Conservation (phyloP, 1,140 invertebrate species). For the Rhagoletis pomonella region DNA sequence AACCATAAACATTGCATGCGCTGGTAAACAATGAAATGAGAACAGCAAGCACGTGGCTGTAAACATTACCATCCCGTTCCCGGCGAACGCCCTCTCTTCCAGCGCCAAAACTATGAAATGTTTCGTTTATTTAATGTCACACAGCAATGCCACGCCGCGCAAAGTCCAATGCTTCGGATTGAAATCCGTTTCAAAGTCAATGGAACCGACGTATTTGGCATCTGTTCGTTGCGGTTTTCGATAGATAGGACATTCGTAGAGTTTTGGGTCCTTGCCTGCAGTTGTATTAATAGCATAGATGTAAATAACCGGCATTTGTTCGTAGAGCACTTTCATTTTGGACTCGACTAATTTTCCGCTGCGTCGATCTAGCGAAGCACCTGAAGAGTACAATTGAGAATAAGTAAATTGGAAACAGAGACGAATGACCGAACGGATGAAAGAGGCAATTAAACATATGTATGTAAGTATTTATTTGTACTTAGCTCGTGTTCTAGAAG, state of each 20-base stretch:
- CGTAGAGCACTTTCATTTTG: slow-evolving; percentile 92
- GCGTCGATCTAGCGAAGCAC: slow-evolving; percentile 92
- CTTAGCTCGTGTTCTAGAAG: background rate
- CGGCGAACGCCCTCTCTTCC: background rate
- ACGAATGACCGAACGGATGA: no score
- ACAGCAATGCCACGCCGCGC: slow-evolving; percentile 94
- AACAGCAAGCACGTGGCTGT: background rate
- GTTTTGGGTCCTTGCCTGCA: slow-evolving; percentile 89
- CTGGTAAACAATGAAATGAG: background rate
- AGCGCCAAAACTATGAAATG: background rate
- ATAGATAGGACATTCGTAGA: slow-evolving; percentile 98
- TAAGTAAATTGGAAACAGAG: background rate
- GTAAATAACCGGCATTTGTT: slow-evolving; percentile 97
- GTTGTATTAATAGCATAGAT: slow-evolving; percentile 97
- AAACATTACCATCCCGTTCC: background rate
- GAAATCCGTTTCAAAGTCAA: slow-evolving; percentile 94
- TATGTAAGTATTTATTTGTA: background rate
- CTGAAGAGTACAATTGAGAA: slow-evolving; percentile 68
- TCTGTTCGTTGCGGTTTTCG: slow-evolving; percentile 95
- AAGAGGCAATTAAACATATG: no score
- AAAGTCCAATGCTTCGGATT: slow-evolving; percentile 94
- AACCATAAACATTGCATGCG: background rate
- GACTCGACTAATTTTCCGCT: slow-evolving; percentile 93
- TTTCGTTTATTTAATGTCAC: slow-evolving; percentile 92
- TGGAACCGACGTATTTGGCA: slow-evolving; percentile 95